phyloP scores from a whole-genome alignment of 2,888 invertebrate species.

The Cataglyphis livida region DNA sequence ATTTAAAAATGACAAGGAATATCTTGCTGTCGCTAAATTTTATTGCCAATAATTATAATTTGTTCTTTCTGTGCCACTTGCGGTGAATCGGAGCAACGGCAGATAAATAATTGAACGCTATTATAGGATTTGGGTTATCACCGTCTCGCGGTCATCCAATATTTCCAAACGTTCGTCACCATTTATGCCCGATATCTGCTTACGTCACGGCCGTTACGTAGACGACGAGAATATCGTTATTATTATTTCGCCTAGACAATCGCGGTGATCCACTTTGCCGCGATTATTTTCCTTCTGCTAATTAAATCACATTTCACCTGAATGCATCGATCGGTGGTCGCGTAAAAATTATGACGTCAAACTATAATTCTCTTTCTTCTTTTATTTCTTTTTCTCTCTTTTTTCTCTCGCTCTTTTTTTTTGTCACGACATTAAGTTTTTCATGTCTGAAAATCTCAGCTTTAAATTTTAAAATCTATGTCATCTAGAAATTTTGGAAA shows the following conservation, averaged over 20 bases:
- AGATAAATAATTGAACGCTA: conserved; percentile 46
- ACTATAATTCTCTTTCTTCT: neutral
- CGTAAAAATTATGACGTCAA: conserved; percentile 44
- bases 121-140: conserved; percentile 51
- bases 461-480: neutral
- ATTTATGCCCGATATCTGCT: conserved; percentile 45
- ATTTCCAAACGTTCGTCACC: conserved; percentile 51
- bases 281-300: conserved; percentile 32
- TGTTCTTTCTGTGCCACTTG: conserved; percentile 31
- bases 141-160: conserved; percentile 13
- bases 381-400: neutral
- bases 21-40: conserved; percentile 2
- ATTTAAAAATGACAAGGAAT: neutral
- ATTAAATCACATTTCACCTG: conserved; percentile 41
- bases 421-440: neutral
- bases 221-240: conserved; percentile 42
- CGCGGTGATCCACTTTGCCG: conserved; percentile 42
- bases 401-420: too few relatives aligned
- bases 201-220: conserved; percentile 49
- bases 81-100: conserved; percentile 20
- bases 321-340: conserved; percentile 24
- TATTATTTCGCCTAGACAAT: conserved; percentile 54
- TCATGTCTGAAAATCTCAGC: neutral
- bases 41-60: conserved; percentile 25
- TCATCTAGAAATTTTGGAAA: neutral